These are phyloP conservation scores for Todiramphus chloris DNA, from an alignment of 2,113 vertebrate species.

Conservation along the genomic window DNA sequence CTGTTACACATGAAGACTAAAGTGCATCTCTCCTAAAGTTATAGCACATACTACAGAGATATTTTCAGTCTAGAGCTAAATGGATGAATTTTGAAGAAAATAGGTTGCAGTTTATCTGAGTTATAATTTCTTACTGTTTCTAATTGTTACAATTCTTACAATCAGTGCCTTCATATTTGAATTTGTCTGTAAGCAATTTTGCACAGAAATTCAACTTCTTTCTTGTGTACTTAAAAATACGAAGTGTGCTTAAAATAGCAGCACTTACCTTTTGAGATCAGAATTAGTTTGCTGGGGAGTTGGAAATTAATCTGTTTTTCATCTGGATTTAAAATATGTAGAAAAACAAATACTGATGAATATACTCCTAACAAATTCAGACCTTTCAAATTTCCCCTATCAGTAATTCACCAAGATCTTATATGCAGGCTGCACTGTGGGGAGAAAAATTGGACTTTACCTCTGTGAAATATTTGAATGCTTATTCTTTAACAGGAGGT, in stretches of 20 bases:
- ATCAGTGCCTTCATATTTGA: neutral
- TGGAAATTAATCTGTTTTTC: neutral
- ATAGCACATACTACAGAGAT: neutral
- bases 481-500: neutral
- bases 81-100: neutral
- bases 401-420: neutral
- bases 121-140: neutral
- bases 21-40: neutral
- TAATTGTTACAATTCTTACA: neutral
- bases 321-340: neutral
- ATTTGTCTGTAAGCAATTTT: neutral
- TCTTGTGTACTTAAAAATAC: neutral
- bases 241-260: neutral
- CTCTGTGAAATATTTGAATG: neutral
- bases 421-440: neutral
- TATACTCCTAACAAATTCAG: neutral
- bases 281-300: neutral
- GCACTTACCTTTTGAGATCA: neutral
- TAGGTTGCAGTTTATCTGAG: neutral
- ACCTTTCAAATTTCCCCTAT: neutral
- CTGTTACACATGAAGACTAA: neutral
- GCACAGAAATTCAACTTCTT: neutral
- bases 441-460: neutral
- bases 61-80: neutral
- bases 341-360: neutral